Evolutionary conservation across 2,797 vertebrate species (phyloP).

Genomic region (Monodelphis domestica): DNA sequence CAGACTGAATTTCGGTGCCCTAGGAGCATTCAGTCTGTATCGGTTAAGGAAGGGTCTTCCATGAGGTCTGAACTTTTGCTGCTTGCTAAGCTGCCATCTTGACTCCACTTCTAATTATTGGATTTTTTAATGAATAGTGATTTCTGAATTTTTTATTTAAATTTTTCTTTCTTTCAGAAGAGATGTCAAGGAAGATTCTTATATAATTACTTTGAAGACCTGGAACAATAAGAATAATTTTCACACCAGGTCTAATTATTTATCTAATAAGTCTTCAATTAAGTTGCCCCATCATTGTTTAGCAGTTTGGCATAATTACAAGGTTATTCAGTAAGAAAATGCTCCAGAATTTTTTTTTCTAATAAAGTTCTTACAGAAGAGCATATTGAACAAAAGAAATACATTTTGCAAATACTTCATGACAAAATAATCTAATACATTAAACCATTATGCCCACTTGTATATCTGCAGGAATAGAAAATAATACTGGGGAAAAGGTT

Average conservation of each 20-base stretch:
- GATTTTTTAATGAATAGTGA: not conserved
- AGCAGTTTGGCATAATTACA: not conserved
- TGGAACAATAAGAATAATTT: not conserved
- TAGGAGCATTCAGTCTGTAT: too few species aligned
- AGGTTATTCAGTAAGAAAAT: not conserved
- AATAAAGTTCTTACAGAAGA: not conserved
- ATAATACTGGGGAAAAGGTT: not conserved
- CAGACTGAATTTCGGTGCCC: too few species aligned
- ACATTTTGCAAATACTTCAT: not conserved
- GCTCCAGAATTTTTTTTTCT: not conserved
- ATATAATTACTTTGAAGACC: not conserved
- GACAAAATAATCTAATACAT: not conserved
- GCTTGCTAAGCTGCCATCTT: too few species aligned
- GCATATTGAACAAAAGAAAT: not conserved
- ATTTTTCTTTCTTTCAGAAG: not conserved
- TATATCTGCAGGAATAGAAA: not conserved
- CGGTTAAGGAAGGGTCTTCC: too few species aligned
- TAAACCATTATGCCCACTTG: not conserved
- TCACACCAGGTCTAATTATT: not conserved
- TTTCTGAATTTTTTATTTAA: not conserved
- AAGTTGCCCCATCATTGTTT: not conserved
- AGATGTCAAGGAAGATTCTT: not conserved
- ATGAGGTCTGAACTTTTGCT: too few species aligned
- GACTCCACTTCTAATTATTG: too few species aligned
- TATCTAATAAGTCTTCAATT: not conserved